Evolutionary conservation across 2,113 vertebrate genomes (phyloP), one percentile per base, ranked within the genome.

Genomic region (Danionella cerebrum): DNA sequence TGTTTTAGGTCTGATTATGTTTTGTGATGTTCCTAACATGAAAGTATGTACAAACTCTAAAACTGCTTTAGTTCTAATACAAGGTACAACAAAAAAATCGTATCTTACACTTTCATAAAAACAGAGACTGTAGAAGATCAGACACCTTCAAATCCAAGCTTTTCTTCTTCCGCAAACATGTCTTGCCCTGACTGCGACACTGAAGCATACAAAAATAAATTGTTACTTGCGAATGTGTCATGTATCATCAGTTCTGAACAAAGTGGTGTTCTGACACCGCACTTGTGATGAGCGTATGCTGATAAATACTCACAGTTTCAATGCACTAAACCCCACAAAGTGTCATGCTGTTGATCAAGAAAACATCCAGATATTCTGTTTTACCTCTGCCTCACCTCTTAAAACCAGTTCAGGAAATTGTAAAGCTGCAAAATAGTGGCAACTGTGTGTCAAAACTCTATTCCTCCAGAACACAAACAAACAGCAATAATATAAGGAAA

Each of bases 291-390:
- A 36, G 27, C 39, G 10, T 22, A 44, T 13, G 38, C 72, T 80
- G 78, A 80, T 69, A 75, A 79, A 78, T 83, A 72, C 67, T 78
- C 67, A 80, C 63, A 70, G 71, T 67, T 70, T 73, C 72, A 68
- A 36, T 44, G 36, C 73, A 81, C 41, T 80, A 70, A 72, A 68
- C 75, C 64, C 53, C 60, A 60, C 41, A 60, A 69, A 29, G 38
- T 66, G 71, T 68, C 52, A 54, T 51, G 48, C 51, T 39, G 60
- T 71, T 71, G 70, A 75, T 65, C 11, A 70, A n/a, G 27, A n/a
- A 67, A 31, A 53, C 50, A 53, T 53, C 19, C 29, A 12, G 27
- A 18, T n/a, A 13, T 48, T 2, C 47, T 39, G 35, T 57, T n/a
- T n/a, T n/a, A n/a, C n/a, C n/a, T n/a, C 19, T 14, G 3, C 39